Conservation (phyloP, 2,888 invertebrate genomes). For the Argyresthia albistria region DNA sequence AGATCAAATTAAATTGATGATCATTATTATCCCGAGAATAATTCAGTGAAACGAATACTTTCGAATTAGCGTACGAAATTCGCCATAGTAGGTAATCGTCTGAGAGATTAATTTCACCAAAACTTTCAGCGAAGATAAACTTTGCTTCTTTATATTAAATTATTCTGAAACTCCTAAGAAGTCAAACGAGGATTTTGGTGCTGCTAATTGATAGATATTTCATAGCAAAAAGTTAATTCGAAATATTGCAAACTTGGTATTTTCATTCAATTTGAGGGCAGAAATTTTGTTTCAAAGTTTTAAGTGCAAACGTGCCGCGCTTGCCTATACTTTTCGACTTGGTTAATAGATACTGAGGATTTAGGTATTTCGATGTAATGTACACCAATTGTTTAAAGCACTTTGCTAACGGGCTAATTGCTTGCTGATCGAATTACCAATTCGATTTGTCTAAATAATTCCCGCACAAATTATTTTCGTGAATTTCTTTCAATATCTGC, state of each 20-base stretch:
- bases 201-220: slow-evolving; percentile 52
- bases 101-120: slow-evolving; percentile 28
- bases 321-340: neutral
- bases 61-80: neutral
- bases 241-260: neutral
- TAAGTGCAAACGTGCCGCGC: slow-evolving; percentile 8
- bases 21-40: neutral
- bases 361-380: no score
- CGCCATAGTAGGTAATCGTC: neutral
- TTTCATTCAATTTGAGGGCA: no score
- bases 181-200: slow-evolving; percentile 30
- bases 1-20: no score
- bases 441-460: no score
- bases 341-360: no score
- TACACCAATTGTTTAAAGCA: no score
- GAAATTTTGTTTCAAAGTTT: slow-evolving; percentile 6
- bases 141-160: slow-evolving; percentile 52
- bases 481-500: no score
- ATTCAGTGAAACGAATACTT: neutral
- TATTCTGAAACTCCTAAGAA: slow-evolving; percentile 41
- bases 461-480: no score
- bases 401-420: no score
- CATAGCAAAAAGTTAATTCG: slow-evolving; percentile 20
- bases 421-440: no score
- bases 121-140: slow-evolving; percentile 46